A percentile compares a stretch with the other conserved stretches of the same genome.
phyloP scores from a whole-genome alignment of 2,113 vertebrate species.

The Cynopterus brachyotis region DNA sequence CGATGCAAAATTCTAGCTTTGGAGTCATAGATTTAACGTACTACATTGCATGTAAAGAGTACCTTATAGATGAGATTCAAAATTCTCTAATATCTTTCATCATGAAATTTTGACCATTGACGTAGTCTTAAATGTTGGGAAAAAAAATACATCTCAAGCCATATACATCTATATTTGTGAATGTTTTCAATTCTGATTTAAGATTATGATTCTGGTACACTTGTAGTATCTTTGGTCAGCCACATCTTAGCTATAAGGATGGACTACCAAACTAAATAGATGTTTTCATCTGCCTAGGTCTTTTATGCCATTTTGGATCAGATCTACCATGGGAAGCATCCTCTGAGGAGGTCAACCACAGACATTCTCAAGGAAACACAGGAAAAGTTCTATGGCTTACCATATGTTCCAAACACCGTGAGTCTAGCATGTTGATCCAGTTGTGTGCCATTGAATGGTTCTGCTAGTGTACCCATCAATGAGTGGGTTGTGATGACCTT shows the following conservation, averaged over 20 bases:
- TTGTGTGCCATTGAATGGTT: not conserved
- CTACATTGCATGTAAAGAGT: not conserved
- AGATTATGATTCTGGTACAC: not conserved
- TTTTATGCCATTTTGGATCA: slow-evolving; percentile 97
- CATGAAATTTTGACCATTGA: not conserved
- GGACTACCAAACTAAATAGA: not conserved
- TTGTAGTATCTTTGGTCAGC: not conserved
- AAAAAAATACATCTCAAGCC: not conserved
- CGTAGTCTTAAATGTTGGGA: not conserved
- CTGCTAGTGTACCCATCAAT: not conserved
- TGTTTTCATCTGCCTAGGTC: slow-evolving; percentile 84
- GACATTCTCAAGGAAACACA: slow-evolving; percentile 94
- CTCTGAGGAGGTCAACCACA: slow-evolving; percentile 90
- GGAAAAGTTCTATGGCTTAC: slow-evolving; percentile 92
- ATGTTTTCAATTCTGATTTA: slow-evolving; percentile 1
- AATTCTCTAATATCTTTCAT: not conserved
- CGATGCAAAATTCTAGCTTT: not conserved
- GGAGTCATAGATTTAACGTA: not conserved
- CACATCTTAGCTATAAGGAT: not conserved
- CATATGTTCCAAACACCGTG: slow-evolving; percentile 93
- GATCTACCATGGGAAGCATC: slow-evolving; percentile 93
- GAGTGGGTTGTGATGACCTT: not conserved
- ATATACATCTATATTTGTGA: not conserved
- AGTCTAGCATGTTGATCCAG: slow-evolving; percentile 70
- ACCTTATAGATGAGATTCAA: not conserved